A percentile compares a stretch with the other conserved stretches of the same genome.
These are phyloP conservation scores for sheep (Ovis aries) DNA, from an alignment of 2,113 vertebrate genomes.

Conservation along the genomic window ARS-UI_Ramb_v3.0 NC_056058.1:76302501-76303000, in stretches of 20 bases:
- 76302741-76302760: neutral
- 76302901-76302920: neutral
- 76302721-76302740: neutral
- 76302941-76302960: neutral
- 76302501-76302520: neutral
- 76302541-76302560: neutral
- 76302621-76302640: neutral
- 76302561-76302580: neutral
- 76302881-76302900: neutral
- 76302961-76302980: neutral
- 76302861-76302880: rapidly evolving
- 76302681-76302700: neutral
- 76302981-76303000: neutral
- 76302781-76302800: neutral
- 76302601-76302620: neutral
- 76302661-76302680: neutral
- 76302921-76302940: neutral
- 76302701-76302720: neutral
- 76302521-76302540: neutral
- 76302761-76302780: neutral
- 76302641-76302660: neutral
- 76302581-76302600: neutral
- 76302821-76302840: neutral
- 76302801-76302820: neutral
- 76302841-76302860: too few species aligned